Evolutionary conservation across 2,113 vertebrate genomes (phyloP), one percentile per base, ranked within the genome.

Genomic region (Puffinus mauretanicus): DNA sequence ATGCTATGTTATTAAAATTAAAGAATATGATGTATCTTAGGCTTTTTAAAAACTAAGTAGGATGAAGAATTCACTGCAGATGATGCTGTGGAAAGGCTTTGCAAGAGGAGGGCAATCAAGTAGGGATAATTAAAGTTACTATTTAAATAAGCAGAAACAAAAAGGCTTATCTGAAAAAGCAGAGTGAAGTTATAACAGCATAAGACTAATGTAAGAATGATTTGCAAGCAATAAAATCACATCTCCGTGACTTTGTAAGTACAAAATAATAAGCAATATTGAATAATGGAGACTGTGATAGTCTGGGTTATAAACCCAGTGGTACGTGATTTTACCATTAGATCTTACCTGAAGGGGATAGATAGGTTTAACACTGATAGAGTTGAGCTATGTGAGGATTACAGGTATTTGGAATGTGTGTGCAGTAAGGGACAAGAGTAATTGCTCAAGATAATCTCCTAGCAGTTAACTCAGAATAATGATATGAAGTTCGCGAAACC

Each of bases 111-210:
- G 79, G 90, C 93, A 93, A 95, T 97, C 90, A 97, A 94, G 92
- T 36, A 70, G 19, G 60, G 79, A 88, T 94, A 97, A 93, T 97
- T 96, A 97, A 81, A 97, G 85, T 93, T 91, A 57, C 87, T 90
- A 9, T 95, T 97, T 97, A 96, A 97, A 96, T 96, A 97, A 96
- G 91, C 94, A 97, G 71, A 82, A 94, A 92, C 84, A 89, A 69
- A 96, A 96, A 78, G 86, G 86, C 92, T 88, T 88, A 67, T 96
- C 94, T 93, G 88, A 77, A 92, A 93, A 94, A 92, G 88, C 88
- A 91, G 78, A 86, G 62, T 42, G 58, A 79, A 26, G 86, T 88
- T 77, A 73, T 52, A 95, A 82, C 71, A 88, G 78, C 3, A 0
- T 64, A 88, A 96, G 88, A 34, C 80, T 86, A 92, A 77, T 66